Evolutionary conservation across 53 echinoderm and acorn worm species (phyloP).

Genomic region (Luidia sarsii): DNA sequence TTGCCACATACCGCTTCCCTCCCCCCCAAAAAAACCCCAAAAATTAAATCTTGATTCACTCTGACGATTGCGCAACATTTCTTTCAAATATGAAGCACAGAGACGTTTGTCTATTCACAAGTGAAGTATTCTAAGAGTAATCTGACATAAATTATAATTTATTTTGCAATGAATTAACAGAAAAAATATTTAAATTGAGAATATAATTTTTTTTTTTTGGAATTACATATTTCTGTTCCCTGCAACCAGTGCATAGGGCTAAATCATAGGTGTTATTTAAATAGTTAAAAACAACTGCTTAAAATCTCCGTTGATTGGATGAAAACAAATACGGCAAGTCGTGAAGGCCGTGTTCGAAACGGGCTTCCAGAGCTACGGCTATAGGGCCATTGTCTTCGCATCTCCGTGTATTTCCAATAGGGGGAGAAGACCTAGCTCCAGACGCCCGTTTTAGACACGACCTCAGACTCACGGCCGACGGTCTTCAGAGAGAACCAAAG

Average conservation of each 20-base stretch:
- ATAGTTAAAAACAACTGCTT: neutral
- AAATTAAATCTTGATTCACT: neutral
- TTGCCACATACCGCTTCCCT: too few relatives aligned
- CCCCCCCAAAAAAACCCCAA: neutral
- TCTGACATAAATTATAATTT: neutral
- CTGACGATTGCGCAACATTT: too few relatives aligned
- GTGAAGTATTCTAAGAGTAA: neutral
- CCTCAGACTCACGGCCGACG: too few relatives aligned
- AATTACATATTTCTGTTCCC: neutral
- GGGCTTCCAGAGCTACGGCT: too few relatives aligned
- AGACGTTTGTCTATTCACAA: neutral
- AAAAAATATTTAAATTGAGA: conserved; percentile 12
- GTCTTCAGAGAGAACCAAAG: too few relatives aligned
- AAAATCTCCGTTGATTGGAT: too few relatives aligned
- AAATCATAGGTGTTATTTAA: neutral
- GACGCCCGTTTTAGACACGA: too few relatives aligned
- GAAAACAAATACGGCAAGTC: too few relatives aligned
- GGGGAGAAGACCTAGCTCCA: too few relatives aligned
- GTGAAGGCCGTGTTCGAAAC: too few relatives aligned
- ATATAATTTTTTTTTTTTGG: neutral
- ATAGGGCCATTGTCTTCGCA: too few relatives aligned
- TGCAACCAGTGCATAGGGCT: conserved; percentile 17
- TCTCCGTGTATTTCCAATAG: too few relatives aligned
- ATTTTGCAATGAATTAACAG: conserved; percentile 3
- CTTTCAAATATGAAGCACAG: neutral